A percentile compares a stretch with the other conserved stretches of the same genome.
These are phyloP conservation scores for Pantherophis alleghaniensis DNA, from an alignment of 2,797 vertebrate genomes.

Conservation along the genomic window DNA sequence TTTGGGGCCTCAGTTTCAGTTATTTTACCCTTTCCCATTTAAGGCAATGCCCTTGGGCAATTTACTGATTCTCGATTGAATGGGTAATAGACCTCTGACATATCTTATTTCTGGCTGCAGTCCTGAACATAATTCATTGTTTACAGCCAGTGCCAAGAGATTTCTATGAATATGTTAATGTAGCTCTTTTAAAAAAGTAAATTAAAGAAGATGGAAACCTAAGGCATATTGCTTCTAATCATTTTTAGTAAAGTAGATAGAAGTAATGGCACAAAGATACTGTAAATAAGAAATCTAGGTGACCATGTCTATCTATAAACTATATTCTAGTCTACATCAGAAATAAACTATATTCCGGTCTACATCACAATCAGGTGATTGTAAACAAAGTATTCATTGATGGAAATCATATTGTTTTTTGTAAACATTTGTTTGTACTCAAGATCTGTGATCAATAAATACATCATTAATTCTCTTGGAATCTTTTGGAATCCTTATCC, in stretches of 20 bases:
- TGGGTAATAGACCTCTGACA: constrained; percentile 68
- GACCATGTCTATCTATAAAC: not conserved
- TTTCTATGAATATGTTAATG: constrained; percentile 58
- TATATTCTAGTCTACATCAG: not conserved
- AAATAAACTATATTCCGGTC: not conserved
- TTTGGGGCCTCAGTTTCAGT: constrained; percentile 58
- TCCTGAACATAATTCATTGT: constrained; percentile 69
- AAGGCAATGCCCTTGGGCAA: constrained; percentile 71
- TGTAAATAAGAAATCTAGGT: constrained; percentile 27
- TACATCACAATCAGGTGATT: not conserved
- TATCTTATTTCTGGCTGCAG: constrained; percentile 69
- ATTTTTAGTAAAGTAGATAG: constrained; percentile 58
- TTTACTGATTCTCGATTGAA: constrained; percentile 57
- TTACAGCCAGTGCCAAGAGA: constrained; percentile 63
- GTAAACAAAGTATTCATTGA: not conserved
- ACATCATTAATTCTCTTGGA: constrained; percentile 54
- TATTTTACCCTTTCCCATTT: constrained; percentile 67
- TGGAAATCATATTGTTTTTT: constrained; percentile 27
- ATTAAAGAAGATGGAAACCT: constrained; percentile 56
- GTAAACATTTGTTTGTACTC: constrained; percentile 58
- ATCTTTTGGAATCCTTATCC: constrained; percentile 22
- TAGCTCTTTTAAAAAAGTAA: constrained; percentile 15
- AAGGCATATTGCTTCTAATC: constrained; percentile 56
- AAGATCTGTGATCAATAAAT: constrained; percentile 53
- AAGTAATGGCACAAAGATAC: constrained; percentile 49